Evolutionary conservation across 2,797 vertebrate species (phyloP), one percentile per base, ranked within the genome.

Genomic region (Spinus pinus): DNA sequence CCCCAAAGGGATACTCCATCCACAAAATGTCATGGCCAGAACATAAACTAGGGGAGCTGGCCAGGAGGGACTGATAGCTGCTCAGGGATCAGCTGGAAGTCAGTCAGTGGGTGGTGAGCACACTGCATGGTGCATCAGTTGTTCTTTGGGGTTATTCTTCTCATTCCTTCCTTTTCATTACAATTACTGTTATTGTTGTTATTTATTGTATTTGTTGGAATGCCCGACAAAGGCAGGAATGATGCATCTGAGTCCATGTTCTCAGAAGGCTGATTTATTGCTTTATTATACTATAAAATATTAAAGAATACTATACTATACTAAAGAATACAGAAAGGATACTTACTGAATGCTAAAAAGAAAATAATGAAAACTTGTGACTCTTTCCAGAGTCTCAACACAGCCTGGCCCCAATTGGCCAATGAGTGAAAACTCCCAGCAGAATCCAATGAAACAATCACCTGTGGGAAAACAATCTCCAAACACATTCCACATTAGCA

Each of bases 101-200:
- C 71, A 39, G 4, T 3, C 71, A 44, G 44, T 7, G 65, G 12
- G 58, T 35, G 19, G 10, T 35, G 39, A 84, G 51, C 9, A 53
- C 35, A 51, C 2, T 44, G 37, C 25, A 46, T 1, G 10, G 12
- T 41, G 39, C 39, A 65, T 10, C 65, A 71, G 14, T 3, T 64
- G 20, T 5, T 65, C 39, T n/a, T 53, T 24, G 39, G 25, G 19
- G 17, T 37, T 35, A 53, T 18, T 35, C 22, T 13, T 58, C 18
- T 46, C 10, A 4, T 21, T 54, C 6, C 53, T 54, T 54, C 31
- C 53, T n/a, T 71, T 41, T 35, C 51, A 42, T 25, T 28, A 27
- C 4, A 7, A 10, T 57, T 14, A 4, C 23, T 30, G 4, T 42
- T 51, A 1, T 8, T 61, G 1, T 25, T 44, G 1, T 35, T 67